Evolutionary conservation across 2,888 invertebrate species (phyloP).

Genomic region (Perithous albicinctus): DNA sequence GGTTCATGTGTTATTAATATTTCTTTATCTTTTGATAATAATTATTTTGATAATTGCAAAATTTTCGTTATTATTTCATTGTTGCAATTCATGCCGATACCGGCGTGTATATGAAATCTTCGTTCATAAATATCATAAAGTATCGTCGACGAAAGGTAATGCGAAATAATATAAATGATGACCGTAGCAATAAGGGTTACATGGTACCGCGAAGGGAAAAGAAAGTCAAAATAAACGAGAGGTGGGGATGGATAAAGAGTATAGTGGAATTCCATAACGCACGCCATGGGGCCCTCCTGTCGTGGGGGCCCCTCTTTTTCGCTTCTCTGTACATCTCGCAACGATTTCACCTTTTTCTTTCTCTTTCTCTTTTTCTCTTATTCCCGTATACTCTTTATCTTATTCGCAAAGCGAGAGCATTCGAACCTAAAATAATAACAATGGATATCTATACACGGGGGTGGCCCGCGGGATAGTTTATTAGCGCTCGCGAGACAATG

Average conservation of each 20-base stretch:
- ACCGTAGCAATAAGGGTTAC: conserved; percentile 35
- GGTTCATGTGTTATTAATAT: background rate
- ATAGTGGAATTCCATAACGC: conserved; percentile 78
- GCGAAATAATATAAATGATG: conserved; percentile 25
- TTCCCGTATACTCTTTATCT: conserved; percentile 54
- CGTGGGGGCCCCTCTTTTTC: conserved; percentile 71
- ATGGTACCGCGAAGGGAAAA: conserved; percentile 27
- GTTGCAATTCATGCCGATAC: background rate
- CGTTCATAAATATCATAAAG: conserved; percentile 16
- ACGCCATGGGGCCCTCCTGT: conserved; percentile 73
- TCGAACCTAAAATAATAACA: conserved; percentile 76
- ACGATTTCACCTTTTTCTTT: conserved; percentile 48
- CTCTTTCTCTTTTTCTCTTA: conserved; percentile 49
- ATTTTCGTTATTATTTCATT: background rate
- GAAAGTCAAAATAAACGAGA: conserved; percentile 46
- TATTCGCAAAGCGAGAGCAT: conserved; percentile 11
- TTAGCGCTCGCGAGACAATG: conserved; percentile 83
- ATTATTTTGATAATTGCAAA: background rate
- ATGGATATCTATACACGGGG: conserved; percentile 75
- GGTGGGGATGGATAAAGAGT: conserved; percentile 61
- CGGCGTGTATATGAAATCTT: background rate
- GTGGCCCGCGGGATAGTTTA: conserved; percentile 83
- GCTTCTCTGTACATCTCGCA: conserved; percentile 49
- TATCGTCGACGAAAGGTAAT: background rate
- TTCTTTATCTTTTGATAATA: background rate